These are phyloP conservation scores for Sebastes vulpes DNA, from an alignment of 2,797 vertebrate species.

Conservation along the genomic window DNA sequence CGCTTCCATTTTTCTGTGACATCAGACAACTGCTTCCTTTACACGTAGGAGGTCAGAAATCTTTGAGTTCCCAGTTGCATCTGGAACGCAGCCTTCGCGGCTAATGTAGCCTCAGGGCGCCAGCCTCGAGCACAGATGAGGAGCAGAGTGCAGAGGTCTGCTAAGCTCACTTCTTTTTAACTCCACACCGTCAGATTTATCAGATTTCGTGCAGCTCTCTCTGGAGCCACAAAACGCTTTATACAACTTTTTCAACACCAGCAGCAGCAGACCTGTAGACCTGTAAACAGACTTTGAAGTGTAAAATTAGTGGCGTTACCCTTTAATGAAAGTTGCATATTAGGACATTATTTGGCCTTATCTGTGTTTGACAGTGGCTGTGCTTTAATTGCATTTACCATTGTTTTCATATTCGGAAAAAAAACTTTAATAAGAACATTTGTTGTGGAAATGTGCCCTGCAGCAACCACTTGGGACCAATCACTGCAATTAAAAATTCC, in stretches of 20 bases:
- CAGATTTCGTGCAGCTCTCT: background rate
- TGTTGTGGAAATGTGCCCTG: slow-evolving; percentile 18
- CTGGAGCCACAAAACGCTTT: background rate
- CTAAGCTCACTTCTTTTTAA: background rate
- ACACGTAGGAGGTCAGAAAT: no score
- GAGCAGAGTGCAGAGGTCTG: background rate
- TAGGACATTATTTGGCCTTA: slow-evolving; percentile 12
- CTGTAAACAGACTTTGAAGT: background rate
- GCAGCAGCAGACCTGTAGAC: background rate
- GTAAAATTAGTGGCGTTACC: background rate
- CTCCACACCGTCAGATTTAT: background rate
- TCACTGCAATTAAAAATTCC: slow-evolving; percentile 67
- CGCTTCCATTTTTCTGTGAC: no score
- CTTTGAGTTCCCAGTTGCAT: no score
- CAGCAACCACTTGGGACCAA: slow-evolving; percentile 47
- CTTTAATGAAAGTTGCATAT: slow-evolving; percentile 18
- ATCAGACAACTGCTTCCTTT: no score
- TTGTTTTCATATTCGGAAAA: slow-evolving; percentile 17
- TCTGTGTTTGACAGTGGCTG: slow-evolving; percentile 17
- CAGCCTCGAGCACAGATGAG: background rate
- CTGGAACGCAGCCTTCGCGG: background rate
- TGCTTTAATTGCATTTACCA: slow-evolving; percentile 5
- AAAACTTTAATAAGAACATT: slow-evolving; percentile 42
- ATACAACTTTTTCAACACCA: background rate
- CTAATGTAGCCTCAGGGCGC: background rate